Base-by-base conservation (phyloP, 2,113 vertebrate species). In the human (Homo sapiens) region DNA sequence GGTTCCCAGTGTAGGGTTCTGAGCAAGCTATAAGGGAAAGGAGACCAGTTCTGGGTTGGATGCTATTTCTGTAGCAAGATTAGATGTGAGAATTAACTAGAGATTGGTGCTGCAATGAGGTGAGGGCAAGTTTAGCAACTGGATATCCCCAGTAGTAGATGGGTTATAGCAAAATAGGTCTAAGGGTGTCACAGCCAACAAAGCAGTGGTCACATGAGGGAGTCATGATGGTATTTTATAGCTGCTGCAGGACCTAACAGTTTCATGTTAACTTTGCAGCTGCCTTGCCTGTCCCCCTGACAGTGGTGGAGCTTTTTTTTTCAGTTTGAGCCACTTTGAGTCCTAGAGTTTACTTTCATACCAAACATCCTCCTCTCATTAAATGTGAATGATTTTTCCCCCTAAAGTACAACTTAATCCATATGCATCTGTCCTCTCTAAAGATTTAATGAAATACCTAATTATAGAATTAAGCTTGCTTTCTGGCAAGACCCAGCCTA, bases 401-500 rank as follows among this genome's bases (percentile, higher is more conserved):
- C 43, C 6, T 48, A 76, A 23, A n/a, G 38, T 50, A 75, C 55
- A 93, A 75, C 38, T 92, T 92, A 85, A 40, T 48, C 48, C 68
- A 92, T 45, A 66, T 20, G 50, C 43, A 92, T 59, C 16, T 85
- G 57, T 79, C 18, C 13, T 86, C 25, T 18, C 16, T 66, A 50
- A 94, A 87, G 43, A 78, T 9, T 96, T 64, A 81, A 83, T 43
- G 32, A 59, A 86, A 70, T 76, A 76, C 4, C n/a, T 12, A 73
- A 12, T 35, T 50, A 55, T 1, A 83, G 30, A 72, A 82, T 72
- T 96, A 73, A 16, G 35, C 22, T 50, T 68, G 27, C 35, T 90
- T 94, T 91, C 82, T 95, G 61, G 79, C 38, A 91, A 80, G 8
- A 52, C 25, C 18, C 89, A 85, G n/a, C 55, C 57, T 89, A 64